Percentiles rank a stretch among this genome's conserved stretches.
These are phyloP conservation scores for Herminia tarsipennalis DNA, from an alignment of 2,888 invertebrate species.

Conservation along the genomic window DNA sequence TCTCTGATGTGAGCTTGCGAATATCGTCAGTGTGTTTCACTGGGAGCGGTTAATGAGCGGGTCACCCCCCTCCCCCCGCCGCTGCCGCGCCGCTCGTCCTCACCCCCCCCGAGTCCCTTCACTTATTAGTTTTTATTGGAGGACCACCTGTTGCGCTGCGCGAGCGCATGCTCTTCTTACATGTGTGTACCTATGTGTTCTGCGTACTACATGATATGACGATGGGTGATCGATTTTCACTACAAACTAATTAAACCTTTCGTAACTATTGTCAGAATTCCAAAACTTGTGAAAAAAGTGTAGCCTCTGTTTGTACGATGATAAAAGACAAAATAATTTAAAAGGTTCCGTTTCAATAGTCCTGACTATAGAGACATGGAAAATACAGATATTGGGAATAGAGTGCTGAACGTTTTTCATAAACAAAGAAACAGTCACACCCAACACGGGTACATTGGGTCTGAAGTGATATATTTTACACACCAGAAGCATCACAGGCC, in stretches of 20 bases:
- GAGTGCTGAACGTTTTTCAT: no score
- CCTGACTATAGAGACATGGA: no score
- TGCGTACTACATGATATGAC: background rate
- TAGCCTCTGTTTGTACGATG: no score
- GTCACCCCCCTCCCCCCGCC: background rate
- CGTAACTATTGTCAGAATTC: no score
- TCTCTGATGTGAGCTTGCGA: background rate
- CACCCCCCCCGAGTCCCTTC: conserved; percentile 5
- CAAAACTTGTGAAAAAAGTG: no score
- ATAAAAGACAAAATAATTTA: no score
- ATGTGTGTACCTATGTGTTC: conserved; percentile 6
- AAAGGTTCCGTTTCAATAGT: no score
- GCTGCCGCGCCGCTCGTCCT: background rate
- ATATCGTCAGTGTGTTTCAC: conserved; percentile 12
- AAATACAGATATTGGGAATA: no score
- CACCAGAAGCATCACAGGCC: no score
- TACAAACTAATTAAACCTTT: background rate
- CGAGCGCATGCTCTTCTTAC: conserved; percentile 21
- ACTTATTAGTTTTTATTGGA: conserved; percentile 44
- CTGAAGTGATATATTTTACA: no score
- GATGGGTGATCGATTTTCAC: background rate
- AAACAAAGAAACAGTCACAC: no score
- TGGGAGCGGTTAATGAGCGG: conserved; percentile 39
- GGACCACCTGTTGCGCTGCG: conserved; percentile 42
- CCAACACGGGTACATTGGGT: no score